These are phyloP conservation scores for Euzophera pinguis DNA, from an alignment of 2,888 invertebrate genomes.

Conservation along the genomic window DNA sequence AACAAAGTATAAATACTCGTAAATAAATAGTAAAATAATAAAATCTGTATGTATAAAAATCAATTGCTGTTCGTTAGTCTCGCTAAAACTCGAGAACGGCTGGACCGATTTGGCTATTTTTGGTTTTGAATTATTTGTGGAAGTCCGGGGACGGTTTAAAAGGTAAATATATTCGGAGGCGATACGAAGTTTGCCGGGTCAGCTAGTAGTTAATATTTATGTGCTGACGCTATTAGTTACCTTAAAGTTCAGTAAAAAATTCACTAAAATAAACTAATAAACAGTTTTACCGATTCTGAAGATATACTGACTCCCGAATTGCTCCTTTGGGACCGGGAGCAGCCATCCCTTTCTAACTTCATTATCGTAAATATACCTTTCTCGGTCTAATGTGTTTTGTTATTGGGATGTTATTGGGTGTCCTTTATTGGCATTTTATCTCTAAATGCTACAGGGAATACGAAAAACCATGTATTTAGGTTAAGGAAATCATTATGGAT, in stretches of 20 bases:
- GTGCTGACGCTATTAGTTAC: no score
- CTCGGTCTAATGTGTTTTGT: background rate
- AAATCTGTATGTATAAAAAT: no score
- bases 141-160: no score
- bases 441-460: background rate
- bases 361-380: background rate
- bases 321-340: background rate
- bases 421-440: background rate
- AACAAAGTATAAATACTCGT: no score
- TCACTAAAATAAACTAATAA: background rate
- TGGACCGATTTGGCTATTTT: no score
- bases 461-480: background rate
- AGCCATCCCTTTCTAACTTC: background rate
- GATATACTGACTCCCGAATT: background rate
- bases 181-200: no score
- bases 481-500: background rate
- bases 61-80: no score
- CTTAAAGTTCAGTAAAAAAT: background rate
- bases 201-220: no score
- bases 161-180: no score
- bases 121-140: no score
- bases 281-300: constrained; percentile 1
- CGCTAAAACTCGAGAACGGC: no score
- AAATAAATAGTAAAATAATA: no score
- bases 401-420: background rate